Evolutionary conservation across 2,113 vertebrate species (phyloP).

Genomic region (Hippoglossus stenolepis): DNA sequence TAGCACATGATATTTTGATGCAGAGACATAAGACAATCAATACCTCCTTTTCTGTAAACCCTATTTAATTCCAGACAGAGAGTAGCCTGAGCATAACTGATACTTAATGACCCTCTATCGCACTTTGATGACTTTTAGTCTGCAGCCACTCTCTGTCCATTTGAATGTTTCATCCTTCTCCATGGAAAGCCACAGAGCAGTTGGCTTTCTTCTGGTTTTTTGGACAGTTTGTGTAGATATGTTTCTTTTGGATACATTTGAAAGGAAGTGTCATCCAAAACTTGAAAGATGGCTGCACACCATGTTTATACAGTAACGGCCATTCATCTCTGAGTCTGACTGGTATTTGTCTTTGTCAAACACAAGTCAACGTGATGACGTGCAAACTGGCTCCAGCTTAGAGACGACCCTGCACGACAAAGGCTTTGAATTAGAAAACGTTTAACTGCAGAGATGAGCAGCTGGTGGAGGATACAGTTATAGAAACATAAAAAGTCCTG

Average conservation of each 20-base stretch:
- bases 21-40: background rate
- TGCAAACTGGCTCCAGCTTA: background rate
- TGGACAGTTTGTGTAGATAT: background rate
- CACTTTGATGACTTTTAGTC: background rate
- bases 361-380: slow-evolving; percentile 4
- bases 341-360: background rate
- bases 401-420: background rate
- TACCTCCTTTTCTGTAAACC: background rate
- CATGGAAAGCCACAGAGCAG: background rate
- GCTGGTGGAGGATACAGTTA: slow-evolving; percentile 12
- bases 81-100: background rate
- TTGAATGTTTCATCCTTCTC: background rate
- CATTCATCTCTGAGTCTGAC: background rate
- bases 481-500: slow-evolving; percentile 17
- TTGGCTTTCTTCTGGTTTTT: background rate
- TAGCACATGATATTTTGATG: background rate
- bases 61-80: background rate
- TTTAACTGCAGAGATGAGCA: slow-evolving; percentile 6
- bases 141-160: background rate
- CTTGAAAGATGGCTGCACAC: background rate
- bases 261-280: background rate
- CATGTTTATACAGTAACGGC: background rate
- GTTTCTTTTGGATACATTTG: background rate
- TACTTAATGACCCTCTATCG: background rate
- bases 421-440: slow-evolving; percentile 16